Percentiles rank a stretch among this genome's conserved stretches.
These are phyloP conservation scores for Arnoldichthys spilopterus DNA, from an alignment of 2,797 vertebrate species.

Conservation along the genomic window DNA sequence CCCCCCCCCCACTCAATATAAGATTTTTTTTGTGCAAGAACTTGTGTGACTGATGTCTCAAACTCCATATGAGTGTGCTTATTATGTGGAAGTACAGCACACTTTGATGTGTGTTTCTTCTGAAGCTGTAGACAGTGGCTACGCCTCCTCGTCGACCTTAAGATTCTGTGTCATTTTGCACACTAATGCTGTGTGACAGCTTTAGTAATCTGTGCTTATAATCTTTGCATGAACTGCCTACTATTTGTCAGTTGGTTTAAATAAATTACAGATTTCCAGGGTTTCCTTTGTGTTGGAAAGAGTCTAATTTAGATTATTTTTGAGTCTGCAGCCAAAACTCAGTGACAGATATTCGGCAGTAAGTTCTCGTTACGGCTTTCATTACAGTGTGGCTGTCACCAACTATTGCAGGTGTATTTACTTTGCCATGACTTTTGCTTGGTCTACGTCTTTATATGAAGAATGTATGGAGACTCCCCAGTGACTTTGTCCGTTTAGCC, in stretches of 20 bases:
- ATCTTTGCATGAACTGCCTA: slow-evolving; percentile 12
- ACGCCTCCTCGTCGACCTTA: neutral
- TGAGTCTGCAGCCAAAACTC: slow-evolving; percentile 11
- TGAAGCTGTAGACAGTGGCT: neutral
- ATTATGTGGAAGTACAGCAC: neutral
- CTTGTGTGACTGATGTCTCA: neutral
- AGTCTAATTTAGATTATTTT: slow-evolving; percentile 22
- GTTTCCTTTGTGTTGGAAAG: slow-evolving; percentile 11
- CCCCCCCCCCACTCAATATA: too few species aligned
- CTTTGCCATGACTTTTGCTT: neutral
- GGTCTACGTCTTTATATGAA: neutral
- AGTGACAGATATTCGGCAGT: slow-evolving; percentile 26
- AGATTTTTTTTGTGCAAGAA: neutral
- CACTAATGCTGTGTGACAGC: slow-evolving; percentile 32
- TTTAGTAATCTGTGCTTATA: slow-evolving; percentile 35
- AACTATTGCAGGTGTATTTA: slow-evolving; percentile 2
- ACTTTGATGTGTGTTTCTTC: slow-evolving; percentile 11
- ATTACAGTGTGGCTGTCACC: neutral
- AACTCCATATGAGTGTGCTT: neutral
- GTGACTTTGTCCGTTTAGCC: neutral
- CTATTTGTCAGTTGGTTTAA: slow-evolving; percentile 40
- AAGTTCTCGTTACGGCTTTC: neutral
- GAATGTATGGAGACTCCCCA: neutral
- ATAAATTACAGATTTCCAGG: slow-evolving; percentile 26
- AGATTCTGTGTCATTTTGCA: slow-evolving; percentile 21